Base-by-base conservation (phyloP, 2,113 vertebrate genomes). In the Oxyura jamaicensis region DNA sequence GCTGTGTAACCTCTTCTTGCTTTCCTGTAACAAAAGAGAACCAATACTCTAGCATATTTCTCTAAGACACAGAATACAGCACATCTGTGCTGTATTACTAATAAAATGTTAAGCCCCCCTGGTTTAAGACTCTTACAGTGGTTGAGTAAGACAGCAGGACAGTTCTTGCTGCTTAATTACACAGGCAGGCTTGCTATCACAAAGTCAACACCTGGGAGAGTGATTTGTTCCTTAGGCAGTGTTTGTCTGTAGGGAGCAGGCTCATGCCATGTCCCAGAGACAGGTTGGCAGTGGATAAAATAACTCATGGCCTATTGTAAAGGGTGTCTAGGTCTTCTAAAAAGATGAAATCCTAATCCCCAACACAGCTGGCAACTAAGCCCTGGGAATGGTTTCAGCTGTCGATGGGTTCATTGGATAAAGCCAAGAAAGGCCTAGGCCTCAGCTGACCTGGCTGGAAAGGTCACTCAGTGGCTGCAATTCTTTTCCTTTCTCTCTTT, bases 311-410 rank as follows among this genome's bases (percentile, higher is more conserved):
- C 39, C 11, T 11, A 8, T 3, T 2, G 2, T 19, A 21, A 6
- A 6, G 29, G 17, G 5, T 23, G 13, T n/a, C 2, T 13, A 66
- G 44, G 20, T 35, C 36, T 36, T 25, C 44, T n/a, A n/a, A 29
- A 12, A 13, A 19, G 53, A 42, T 19, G 3, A 36, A 36, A 21
- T 29, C 28, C 28, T 66, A 19, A 66, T 8, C 4, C 20, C 12
- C 48, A 31, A n/a, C 5, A 2, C 6, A 0, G 52, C 8, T 13
- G 53, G 26, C 46, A 11, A 7, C 1, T 5, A 39, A 2, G 12
- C 19, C 15, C 39, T 3, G 26, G 46, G 71, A n/a, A 8, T 1
- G 23, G 53, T 12, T 48, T 25, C 35, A 52, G 42, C 35, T 22
- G 35, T 5, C 31, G 35, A 35, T 58, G 6, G 44, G 59, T 17